Conservation (phyloP, 2,888 invertebrate genomes). For the Phasia obesa region DNA sequence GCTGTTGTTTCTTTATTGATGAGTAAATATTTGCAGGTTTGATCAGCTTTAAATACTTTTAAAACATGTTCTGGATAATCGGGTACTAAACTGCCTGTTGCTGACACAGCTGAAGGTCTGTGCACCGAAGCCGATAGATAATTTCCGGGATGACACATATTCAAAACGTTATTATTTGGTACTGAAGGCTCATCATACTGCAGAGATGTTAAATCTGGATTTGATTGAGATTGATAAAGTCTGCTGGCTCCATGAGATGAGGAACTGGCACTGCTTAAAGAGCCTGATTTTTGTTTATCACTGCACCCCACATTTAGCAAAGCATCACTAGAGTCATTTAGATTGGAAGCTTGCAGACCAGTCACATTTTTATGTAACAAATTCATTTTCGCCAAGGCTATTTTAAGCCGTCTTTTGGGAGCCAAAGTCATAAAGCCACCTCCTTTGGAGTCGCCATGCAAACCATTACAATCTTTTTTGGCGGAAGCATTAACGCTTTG, state of each 20-base stretch:
- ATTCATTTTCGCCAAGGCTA: conserved; percentile 94
- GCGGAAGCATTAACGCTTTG: conserved; percentile 79
- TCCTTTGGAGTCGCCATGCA: conserved; percentile 69
- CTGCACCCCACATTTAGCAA: conserved; percentile 72
- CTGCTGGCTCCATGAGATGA: conserved; percentile 73
- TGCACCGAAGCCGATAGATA: conserved; percentile 77
- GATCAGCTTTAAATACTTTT: conserved; percentile 97
- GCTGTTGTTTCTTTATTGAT: conserved; percentile 96
- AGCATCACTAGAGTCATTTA: conserved; percentile 78
- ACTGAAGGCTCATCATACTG: conserved; percentile 90
- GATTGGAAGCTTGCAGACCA: conserved; percentile 74
- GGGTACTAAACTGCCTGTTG: conserved; percentile 75
- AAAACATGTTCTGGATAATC: conserved; percentile 98
- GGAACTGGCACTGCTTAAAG: conserved; percentile 74
- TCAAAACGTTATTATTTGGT: conserved; percentile 55
- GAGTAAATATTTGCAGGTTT: conserved; percentile 97
- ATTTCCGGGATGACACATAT: conserved; percentile 70
- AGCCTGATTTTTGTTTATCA: conserved; percentile 75
- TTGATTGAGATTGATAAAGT: conserved; percentile 93
- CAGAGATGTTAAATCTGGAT: conserved; percentile 88
- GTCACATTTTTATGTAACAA: conserved; percentile 83
- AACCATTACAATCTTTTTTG: conserved; percentile 73
- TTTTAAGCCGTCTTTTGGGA: conserved; percentile 91
- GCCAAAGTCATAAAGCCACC: conserved; percentile 94
- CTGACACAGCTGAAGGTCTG: conserved; percentile 77